phyloP scores from a whole-genome alignment of 2,888 invertebrate species.

The Notodonta ziczac region DNA sequence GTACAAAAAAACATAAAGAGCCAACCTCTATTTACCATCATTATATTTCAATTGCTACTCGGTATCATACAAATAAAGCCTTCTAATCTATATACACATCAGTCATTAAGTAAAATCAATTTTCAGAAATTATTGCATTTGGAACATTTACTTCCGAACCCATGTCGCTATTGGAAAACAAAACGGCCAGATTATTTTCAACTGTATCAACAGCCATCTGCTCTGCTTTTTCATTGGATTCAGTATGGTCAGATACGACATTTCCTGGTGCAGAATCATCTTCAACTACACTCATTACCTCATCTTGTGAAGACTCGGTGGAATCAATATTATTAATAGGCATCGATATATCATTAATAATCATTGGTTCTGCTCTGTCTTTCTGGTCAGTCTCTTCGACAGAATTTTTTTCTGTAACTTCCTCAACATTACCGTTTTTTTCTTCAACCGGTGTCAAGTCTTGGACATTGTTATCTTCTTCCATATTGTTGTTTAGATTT shows the following conservation, averaged over 20 bases:
- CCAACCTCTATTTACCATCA: background rate
- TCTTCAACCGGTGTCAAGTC: slow-evolving; percentile 10
- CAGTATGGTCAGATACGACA: slow-evolving; percentile 7
- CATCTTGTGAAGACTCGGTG: slow-evolving; percentile 17
- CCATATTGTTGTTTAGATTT: slow-evolving; percentile 14
- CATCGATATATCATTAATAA: background rate
- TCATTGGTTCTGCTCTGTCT: slow-evolving; percentile 7
- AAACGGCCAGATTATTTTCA: slow-evolving; percentile 10
- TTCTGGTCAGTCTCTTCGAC: slow-evolving; percentile 1
- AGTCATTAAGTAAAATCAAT: slow-evolving; percentile 17
- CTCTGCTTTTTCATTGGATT: slow-evolving; percentile 5
- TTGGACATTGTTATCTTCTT: slow-evolving; percentile 9
- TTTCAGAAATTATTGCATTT: slow-evolving; percentile 3
- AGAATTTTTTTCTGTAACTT: background rate
- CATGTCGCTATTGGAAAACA: background rate
- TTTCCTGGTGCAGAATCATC: background rate
- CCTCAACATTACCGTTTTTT: slow-evolving; percentile 9
- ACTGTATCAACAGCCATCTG: slow-evolving; percentile 28
- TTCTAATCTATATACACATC: slow-evolving; percentile 8
- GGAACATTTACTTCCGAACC: slow-evolving; percentile 8
- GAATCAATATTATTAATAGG: slow-evolving; percentile 7
- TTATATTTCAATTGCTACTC: background rate
- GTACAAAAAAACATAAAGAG: background rate
- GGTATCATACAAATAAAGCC: background rate
- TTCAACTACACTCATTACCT: slow-evolving; percentile 5